A percentile compares a stretch with the other conserved stretches of the same genome.
These are phyloP conservation scores for Eurois occulta DNA, from an alignment of 2,888 invertebrate genomes.

Conservation along the genomic window DNA sequence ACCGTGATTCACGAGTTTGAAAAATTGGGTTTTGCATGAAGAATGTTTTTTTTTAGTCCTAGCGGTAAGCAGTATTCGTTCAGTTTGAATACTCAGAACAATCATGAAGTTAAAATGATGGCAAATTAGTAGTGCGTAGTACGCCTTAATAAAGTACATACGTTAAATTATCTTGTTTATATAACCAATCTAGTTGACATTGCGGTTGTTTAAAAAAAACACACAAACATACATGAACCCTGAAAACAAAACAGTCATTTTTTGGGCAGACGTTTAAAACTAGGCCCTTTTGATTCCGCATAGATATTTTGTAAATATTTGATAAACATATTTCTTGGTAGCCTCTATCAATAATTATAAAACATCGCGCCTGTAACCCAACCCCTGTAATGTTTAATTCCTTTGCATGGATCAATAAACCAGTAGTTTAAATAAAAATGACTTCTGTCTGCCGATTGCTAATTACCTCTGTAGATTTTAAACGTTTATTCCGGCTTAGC, in stretches of 20 bases:
- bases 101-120: neutral
- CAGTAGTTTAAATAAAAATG: neutral
- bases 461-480: neutral
- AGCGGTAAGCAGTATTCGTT: neutral
- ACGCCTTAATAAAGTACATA: neutral
- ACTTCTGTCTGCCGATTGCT: neutral
- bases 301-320: no score
- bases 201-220: no score
- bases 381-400: neutral
- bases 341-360: neutral
- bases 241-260: no score
- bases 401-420: neutral
- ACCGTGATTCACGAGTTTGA: conserved; percentile 30
- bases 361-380: neutral
- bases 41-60: neutral
- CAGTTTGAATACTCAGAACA: neutral
- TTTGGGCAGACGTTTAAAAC: no score
- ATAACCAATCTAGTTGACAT: no score
- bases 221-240: no score
- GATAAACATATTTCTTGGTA: neutral
- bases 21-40: neutral
- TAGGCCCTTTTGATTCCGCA: no score
- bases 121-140: neutral
- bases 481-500: neutral
- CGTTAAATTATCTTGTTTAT: no score